Evolutionary conservation across 2,797 vertebrate species (phyloP).

Genomic region (Spinibarbus caldwelli): DNA sequence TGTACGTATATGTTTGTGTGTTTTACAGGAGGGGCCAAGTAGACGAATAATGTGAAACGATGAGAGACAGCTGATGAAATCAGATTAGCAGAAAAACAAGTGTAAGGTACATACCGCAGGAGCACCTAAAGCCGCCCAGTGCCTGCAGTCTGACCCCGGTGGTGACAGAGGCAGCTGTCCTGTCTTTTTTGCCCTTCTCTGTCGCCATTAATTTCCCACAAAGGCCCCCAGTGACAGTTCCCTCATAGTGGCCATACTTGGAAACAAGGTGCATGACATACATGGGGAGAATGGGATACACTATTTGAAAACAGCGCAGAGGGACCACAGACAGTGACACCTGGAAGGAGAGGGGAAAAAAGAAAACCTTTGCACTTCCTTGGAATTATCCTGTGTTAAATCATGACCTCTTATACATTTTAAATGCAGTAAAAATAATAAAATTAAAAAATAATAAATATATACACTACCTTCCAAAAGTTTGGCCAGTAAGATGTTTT

Average conservation of each 20-base stretch:
- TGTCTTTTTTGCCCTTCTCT: conserved; percentile 89
- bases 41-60: conserved; percentile 62
- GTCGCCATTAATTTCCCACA: conserved; percentile 90
- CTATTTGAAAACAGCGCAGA: conserved; percentile 44
- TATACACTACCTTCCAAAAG: neutral
- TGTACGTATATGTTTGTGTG: neutral
- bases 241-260: conserved; percentile 92
- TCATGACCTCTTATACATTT: neutral
- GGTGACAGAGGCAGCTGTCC: conserved; percentile 95
- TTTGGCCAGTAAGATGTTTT: neutral
- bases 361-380: neutral
- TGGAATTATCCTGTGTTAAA: neutral
- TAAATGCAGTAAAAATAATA: neutral
- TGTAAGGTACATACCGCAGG: conserved; percentile 63
- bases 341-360: neutral
- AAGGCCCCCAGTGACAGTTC: conserved; percentile 87
- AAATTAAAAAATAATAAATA: neutral
- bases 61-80: conserved; percentile 74
- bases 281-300: conserved; percentile 68
- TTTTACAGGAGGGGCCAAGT: neutral
- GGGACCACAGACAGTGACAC: conserved; percentile 8
- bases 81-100: conserved; percentile 73
- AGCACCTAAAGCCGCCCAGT: conserved; percentile 71
- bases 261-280: conserved; percentile 80
- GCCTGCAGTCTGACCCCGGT: conserved; percentile 71